These are phyloP conservation scores for Drosophila sturtevanti DNA, from an alignment of 1,140 invertebrate genomes.

Conservation along the genomic window DNA sequence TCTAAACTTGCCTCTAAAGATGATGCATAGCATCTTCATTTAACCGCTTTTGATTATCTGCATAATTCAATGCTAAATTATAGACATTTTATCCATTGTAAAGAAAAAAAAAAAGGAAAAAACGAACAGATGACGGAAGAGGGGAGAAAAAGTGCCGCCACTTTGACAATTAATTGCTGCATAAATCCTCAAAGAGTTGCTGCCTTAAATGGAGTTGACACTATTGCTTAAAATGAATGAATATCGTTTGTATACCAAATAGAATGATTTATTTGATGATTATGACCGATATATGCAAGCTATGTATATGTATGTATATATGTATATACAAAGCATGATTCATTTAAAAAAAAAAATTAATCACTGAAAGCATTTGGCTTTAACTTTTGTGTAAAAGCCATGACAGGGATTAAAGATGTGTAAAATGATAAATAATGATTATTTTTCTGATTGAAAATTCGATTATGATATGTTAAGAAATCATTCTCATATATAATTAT, in stretches of 20 bases:
- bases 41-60: constrained; percentile 54
- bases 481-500: too few species aligned
- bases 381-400: too few species aligned
- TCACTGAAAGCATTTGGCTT: neutral
- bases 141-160: neutral
- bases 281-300: neutral
- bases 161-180: constrained; percentile 42
- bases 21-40: constrained; percentile 57
- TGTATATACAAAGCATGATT: neutral
- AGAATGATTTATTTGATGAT: neutral
- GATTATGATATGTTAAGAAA: too few species aligned
- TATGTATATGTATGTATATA: too few species aligned
- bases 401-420: neutral
- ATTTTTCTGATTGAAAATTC: too few species aligned
- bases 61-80: constrained; percentile 77
- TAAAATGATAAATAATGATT: neutral
- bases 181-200: constrained; percentile 42
- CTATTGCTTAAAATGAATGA: neutral
- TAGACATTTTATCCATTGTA: constrained; percentile 38
- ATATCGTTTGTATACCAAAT: neutral
- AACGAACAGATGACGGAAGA: too few species aligned
- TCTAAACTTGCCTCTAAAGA: constrained; percentile 57
- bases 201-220: constrained; percentile 32
- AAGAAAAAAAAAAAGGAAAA: neutral
- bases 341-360: neutral